phyloP scores from a whole-genome alignment of 2,113 vertebrate species.

The Microcebus lehilahytsara region DNA sequence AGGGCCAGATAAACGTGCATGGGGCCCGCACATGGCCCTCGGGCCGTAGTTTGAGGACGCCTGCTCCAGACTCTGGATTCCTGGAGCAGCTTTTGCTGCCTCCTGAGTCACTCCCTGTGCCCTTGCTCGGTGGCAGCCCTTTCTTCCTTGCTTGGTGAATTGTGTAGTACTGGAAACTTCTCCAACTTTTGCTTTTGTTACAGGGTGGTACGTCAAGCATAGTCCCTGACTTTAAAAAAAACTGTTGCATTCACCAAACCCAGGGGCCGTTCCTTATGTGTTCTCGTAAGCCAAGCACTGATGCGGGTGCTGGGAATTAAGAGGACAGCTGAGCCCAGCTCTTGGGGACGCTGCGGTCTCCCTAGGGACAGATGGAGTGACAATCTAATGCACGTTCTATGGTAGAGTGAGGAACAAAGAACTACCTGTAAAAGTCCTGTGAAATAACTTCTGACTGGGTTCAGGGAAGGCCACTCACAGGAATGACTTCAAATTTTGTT shows the following conservation, averaged over 20 bases:
- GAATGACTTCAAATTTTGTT: background rate
- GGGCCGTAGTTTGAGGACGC: no score
- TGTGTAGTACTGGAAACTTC: background rate
- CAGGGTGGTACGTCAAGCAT: background rate
- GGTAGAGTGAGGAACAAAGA: background rate
- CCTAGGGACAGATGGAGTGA: background rate
- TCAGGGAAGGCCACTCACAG: background rate
- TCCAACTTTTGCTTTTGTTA: background rate
- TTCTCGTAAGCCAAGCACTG: background rate
- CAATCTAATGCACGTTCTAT: no score
- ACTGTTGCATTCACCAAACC: background rate
- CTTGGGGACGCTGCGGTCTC: background rate
- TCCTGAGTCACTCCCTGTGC: background rate
- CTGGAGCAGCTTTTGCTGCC: background rate
- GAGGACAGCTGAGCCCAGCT: background rate
- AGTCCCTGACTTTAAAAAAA: background rate
- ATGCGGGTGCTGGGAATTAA: background rate
- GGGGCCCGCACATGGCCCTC: no score
- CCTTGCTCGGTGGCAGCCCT: background rate
- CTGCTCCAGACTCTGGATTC: background rate
- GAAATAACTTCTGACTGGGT: background rate
- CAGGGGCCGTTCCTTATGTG: background rate
- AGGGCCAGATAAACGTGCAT: accelerated
- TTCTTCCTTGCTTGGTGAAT: background rate
- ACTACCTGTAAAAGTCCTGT: background rate